A percentile compares a stretch with the other conserved stretches of the same genome.
Conservation (phyloP, 1,140 invertebrate species). For the Brachionus sp. region DNA sequence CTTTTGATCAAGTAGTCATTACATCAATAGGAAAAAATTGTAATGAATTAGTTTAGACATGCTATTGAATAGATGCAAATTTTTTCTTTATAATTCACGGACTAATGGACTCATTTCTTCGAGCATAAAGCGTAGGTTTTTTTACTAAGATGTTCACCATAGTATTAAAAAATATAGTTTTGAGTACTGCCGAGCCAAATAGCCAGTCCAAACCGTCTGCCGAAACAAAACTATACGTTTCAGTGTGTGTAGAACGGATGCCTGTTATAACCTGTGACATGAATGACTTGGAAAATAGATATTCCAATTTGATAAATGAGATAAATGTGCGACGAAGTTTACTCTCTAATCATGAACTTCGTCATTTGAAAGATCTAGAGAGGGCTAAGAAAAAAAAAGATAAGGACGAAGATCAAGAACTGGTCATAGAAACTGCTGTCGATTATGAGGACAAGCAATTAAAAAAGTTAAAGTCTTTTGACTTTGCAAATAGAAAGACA, state of each 20-base stretch:
- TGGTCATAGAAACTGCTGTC: slow-evolving; percentile 35
- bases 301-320: slow-evolving; percentile 42
- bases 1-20: slow-evolving; percentile 12
- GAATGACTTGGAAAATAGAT: slow-evolving; percentile 42
- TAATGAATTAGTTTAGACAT: background rate
- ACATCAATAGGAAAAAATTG: background rate
- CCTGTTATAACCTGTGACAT: slow-evolving; percentile 43
- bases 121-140: background rate
- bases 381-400: slow-evolving; percentile 5
- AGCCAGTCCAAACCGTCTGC: background rate
- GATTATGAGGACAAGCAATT: slow-evolving; percentile 33
- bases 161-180: background rate
- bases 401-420: background rate
- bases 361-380: slow-evolving; percentile 29
- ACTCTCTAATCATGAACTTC: slow-evolving; percentile 38
- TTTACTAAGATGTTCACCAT: background rate
- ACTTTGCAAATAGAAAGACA: slow-evolving; percentile 1
- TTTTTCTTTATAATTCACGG: background rate
- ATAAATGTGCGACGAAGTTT: slow-evolving; percentile 45
- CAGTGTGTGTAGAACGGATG: slow-evolving; percentile 32
- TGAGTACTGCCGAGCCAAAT: background rate
- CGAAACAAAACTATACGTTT: background rate
- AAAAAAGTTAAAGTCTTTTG: background rate
- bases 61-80: background rate
- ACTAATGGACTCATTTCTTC: background rate